Evolutionary conservation across 23 tunicate species (phyloP), one percentile per base, ranked within the genome.

Genomic region (Diplosoma virens): DNA sequence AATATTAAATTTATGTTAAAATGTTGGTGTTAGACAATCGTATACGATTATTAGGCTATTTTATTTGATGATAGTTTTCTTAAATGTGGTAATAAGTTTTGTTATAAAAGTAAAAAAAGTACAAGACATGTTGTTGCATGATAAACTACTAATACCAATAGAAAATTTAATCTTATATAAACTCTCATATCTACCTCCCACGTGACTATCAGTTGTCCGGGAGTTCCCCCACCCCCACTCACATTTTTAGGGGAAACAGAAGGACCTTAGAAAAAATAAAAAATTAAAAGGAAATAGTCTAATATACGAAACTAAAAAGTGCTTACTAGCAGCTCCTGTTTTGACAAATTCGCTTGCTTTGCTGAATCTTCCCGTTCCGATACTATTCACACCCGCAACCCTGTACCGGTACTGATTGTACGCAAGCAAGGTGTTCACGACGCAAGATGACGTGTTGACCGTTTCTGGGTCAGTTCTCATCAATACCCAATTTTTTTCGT

Each of bases 151-250:
- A n/a, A n/a, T n/a, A n/a, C n/a, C n/a, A n/a, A n/a, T n/a, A n/a
- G n/a, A n/a, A n/a, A n/a, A n/a, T n/a, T n/a, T n/a, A n/a, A n/a
- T n/a, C n/a, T n/a, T n/a, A n/a, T n/a, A n/a, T n/a, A n/a, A n/a
- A n/a, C n/a, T n/a, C n/a, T n/a, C n/a, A n/a, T n/a, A 64, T 68
- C 53, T 66, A 85, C 91, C 60, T 80, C 29, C 91, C 91, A 85
- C 0, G 58, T 56, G n/a, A 85, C 91, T 1, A 85, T 47, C 31
- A 85, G 47, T 22, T 85, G 59, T 30, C 91, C 91, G 20, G 50
- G 50, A 0, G 36, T 46, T 0, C 83, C 78, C 2, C 79, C 84
- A 1, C 84, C 91, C 1, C 91, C 91, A 21, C 70, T 25, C 24
- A 85, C 25, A 4, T 32, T 31, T 17, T 48, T 31, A 1, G 91